phyloP scores from a whole-genome alignment of 2,888 invertebrate species.

The Stenchaetothrips biformis region DNA sequence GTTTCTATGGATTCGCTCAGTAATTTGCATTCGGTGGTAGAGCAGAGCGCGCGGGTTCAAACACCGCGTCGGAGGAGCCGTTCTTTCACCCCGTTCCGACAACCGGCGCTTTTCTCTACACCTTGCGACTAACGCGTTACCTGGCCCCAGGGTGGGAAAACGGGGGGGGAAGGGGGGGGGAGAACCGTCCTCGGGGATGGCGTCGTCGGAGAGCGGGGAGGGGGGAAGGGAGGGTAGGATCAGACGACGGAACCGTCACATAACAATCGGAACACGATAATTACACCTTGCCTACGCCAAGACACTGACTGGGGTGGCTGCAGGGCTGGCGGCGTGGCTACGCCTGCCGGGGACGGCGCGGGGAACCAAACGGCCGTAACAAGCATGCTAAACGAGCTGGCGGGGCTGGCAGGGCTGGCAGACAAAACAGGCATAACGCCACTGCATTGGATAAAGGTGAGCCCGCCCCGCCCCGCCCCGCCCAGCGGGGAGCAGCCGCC shows the following conservation, averaged over 20 bases:
- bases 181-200: neutral
- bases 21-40: too few species aligned
- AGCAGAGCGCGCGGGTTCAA: neutral
- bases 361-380: neutral
- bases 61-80: neutral
- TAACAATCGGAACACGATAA: slow-evolving; percentile 5
- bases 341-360: too few species aligned
- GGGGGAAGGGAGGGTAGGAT: neutral
- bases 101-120: neutral
- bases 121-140: neutral
- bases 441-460: slow-evolving; percentile 1
- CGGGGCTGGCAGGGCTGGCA: neutral
- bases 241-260: neutral
- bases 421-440: slow-evolving; percentile 20
- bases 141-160: neutral
- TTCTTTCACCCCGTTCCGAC: neutral
- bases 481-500: neutral
- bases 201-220: neutral
- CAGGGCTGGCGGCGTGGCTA: too few species aligned
- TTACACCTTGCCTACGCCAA: neutral
- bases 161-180: neutral
- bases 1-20: too few species aligned
- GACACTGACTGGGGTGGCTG: neutral
- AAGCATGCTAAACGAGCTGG: neutral
- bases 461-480: neutral